A percentile compares a stretch with the other conserved stretches of the same genome.
phyloP scores from a whole-genome alignment of 1,140 invertebrate species.

The Zophobas morio region DNA sequence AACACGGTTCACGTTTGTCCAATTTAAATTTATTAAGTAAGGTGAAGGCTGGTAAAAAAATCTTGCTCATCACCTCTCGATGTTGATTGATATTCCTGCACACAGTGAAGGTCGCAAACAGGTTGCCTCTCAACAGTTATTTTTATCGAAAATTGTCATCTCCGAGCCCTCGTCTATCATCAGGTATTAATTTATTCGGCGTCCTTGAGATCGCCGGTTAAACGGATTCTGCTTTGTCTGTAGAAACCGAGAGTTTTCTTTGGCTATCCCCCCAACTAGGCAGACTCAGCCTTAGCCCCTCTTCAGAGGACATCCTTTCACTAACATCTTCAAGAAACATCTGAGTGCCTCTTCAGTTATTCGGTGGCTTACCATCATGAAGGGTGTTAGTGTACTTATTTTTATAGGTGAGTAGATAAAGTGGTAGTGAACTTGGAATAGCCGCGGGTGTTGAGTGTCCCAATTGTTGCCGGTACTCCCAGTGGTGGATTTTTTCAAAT shows the following conservation, averaged over 20 bases:
- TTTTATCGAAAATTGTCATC: constrained; percentile 44
- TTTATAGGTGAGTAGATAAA: constrained; percentile 63
- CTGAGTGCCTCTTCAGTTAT: constrained; percentile 61
- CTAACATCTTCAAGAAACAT: constrained; percentile 55
- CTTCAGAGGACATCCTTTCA: constrained; percentile 59
- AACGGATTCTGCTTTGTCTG: constrained; percentile 6
- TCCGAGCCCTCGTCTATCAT: constrained; percentile 23
- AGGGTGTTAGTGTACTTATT: constrained; percentile 64
- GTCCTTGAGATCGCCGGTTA: constrained; percentile 27
- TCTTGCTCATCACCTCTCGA: too few relatives aligned
- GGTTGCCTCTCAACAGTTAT: background rate
- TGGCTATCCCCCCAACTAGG: constrained; percentile 14
- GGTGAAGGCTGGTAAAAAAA: too few relatives aligned
- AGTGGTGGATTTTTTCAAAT: constrained; percentile 7
- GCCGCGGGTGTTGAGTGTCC: background rate
- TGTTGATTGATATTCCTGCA: too few relatives aligned
- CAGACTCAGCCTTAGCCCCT: constrained; percentile 42
- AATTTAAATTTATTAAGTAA: too few relatives aligned
- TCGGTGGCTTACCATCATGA: constrained; percentile 63
- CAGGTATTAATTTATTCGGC: constrained; percentile 12
- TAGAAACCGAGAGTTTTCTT: constrained; percentile 47
- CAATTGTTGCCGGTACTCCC: background rate
- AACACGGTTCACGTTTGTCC: too few relatives aligned
- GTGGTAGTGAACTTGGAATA: constrained; percentile 27
- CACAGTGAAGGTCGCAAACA: too few relatives aligned